Evolutionary conservation across 2,113 vertebrate genomes (phyloP).

Genomic region (Rhinopomastus cyanomelas): DNA sequence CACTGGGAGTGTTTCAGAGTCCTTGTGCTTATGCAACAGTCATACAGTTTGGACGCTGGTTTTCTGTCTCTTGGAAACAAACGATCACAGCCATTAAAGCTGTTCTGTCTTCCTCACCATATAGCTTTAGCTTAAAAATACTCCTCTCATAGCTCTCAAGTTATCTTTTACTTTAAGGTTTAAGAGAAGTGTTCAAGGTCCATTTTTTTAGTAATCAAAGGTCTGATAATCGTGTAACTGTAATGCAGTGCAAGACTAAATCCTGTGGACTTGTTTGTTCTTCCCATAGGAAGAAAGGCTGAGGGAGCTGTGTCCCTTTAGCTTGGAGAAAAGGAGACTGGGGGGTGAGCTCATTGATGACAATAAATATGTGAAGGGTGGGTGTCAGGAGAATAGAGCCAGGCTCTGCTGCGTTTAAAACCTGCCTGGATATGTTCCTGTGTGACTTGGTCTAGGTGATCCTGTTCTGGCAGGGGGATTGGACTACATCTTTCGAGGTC

Average conservation of each 20-base stretch:
- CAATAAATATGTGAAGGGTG: too few species aligned
- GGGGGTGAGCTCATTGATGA: too few species aligned
- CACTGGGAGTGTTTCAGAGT: background rate
- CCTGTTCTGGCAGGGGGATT: too few species aligned
- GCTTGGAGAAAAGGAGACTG: too few species aligned
- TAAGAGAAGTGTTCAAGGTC: background rate
- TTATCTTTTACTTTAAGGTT: background rate
- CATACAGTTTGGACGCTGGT: background rate
- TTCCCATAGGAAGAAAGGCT: too few species aligned
- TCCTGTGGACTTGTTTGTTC: background rate
- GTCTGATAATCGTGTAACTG: rapidly evolving
- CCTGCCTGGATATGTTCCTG: too few species aligned
- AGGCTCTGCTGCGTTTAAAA: too few species aligned
- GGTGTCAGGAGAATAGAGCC: too few species aligned
- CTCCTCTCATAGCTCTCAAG: background rate
- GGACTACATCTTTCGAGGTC: too few species aligned
- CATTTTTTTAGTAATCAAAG: background rate
- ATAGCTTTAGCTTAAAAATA: background rate
- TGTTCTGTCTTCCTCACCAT: background rate
- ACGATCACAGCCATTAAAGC: background rate
- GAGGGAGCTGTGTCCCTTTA: too few species aligned
- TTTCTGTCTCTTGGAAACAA: background rate
- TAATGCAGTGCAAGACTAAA: background rate
- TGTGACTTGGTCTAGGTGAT: too few species aligned
- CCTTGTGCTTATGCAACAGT: background rate